These are phyloP conservation scores for Agonopterix subpropinquella DNA, from an alignment of 2,888 invertebrate species.

Conservation along the genomic window DNA sequence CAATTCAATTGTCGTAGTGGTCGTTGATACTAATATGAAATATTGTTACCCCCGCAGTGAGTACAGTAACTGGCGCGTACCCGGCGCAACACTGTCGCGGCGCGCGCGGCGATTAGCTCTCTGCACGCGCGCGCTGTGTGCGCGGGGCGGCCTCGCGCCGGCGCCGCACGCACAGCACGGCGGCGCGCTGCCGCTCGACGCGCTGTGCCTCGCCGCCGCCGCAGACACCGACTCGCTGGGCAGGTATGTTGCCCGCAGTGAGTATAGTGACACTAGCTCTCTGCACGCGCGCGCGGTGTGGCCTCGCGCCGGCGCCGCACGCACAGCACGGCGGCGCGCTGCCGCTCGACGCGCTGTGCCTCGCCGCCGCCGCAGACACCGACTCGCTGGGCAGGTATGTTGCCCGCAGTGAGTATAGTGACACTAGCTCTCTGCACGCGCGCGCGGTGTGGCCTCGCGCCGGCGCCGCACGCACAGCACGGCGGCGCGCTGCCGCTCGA, in stretches of 20 bases:
- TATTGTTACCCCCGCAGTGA: slow-evolving; percentile 74
- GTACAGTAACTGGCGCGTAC: slow-evolving; percentile 82
- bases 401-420: too few species aligned
- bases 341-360: slow-evolving; percentile 26
- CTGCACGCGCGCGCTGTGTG: slow-evolving; percentile 82
- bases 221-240: slow-evolving; percentile 76
- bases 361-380: slow-evolving; percentile 37
- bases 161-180: slow-evolving; percentile 32
- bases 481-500: slow-evolving; percentile 31
- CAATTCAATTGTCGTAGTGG: too few species aligned
- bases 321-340: slow-evolving; percentile 30
- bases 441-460: slow-evolving; percentile 43
- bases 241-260: slow-evolving; percentile 60
- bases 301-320: slow-evolving; percentile 26
- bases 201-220: slow-evolving; percentile 21
- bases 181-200: slow-evolving; percentile 31
- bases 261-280: slow-evolving; percentile 75
- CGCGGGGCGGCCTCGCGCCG: slow-evolving; percentile 36
- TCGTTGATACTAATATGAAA: too few species aligned
- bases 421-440: slow-evolving; percentile 80
- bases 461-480: slow-evolving; percentile 33
- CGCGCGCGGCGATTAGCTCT: slow-evolving; percentile 85
- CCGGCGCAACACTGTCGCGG: slow-evolving; percentile 77
- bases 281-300: slow-evolving; percentile 69
- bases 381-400: slow-evolving; percentile 80